Base-by-base conservation (phyloP, 2,888 invertebrate species). In the Nomada ferruginata region DNA sequence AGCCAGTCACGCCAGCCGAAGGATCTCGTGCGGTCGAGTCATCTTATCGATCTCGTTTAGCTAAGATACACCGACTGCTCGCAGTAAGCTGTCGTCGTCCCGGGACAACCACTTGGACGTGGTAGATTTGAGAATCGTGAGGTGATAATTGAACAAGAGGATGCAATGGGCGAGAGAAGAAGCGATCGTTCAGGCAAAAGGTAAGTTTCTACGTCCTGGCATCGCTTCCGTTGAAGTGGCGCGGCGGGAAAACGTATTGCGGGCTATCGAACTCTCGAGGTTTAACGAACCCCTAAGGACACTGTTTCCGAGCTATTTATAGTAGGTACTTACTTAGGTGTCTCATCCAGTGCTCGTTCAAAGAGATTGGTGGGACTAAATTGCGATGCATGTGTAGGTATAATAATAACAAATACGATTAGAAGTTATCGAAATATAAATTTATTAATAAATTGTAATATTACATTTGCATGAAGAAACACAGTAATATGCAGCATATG, bases 111-210 rank as follows among this genome's bases (percentile, higher is more conserved):
- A 20, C 18, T 61, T 57, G 44, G 29, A n/a, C 53, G 50, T 63
- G 52, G 44, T 63, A 57, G 53, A n/a, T 44, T 73, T 18, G 64
- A 44, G 55, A 59, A 53, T 47, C 50, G 69, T 63, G 69, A 77
- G 60, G 29, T 72, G 78, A 79, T 75, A 79, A 74, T 65, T 79
- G 81, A 79, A 82, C 84, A 86, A 81, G 84, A 92, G 85, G 89
- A 93, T 93, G 93, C 93, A 82, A 93, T 93, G 93, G 93, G 91
- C 76, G 93, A 93, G 84, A 90, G 92, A 76, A 92, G 89, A 87
- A 91, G 88, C 81, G 92, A 93, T 70, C 91, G 91, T 88, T 90
- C 91, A 70, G 88, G 89, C 70, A 92, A 92, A 90, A 92, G 93
- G 93, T 93, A 91, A 26, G 20, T 13, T 11, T 47, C 11, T 47